Evolutionary conservation across 2,113 vertebrate genomes (phyloP).

Genomic region (Bubalus kerabau): DNA sequence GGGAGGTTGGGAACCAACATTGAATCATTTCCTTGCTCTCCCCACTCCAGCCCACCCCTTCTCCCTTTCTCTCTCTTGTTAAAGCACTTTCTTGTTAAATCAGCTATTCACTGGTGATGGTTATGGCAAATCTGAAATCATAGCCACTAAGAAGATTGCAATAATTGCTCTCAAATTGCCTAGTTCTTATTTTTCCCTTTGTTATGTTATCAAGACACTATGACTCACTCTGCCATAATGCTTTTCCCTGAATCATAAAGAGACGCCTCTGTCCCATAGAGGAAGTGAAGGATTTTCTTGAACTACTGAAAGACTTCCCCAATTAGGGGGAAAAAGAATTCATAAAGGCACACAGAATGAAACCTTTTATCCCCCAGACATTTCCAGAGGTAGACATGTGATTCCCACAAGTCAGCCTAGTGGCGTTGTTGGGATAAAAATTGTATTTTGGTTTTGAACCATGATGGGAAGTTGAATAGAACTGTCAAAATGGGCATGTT

Average conservation of each 20-base stretch:
- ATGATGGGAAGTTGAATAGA: neutral
- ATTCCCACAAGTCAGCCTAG: neutral
- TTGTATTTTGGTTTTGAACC: neutral
- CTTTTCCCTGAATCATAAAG: neutral
- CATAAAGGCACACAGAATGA: neutral
- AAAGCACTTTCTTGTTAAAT: neutral
- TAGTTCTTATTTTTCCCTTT: neutral
- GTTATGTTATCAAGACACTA: neutral
- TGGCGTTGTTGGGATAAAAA: neutral
- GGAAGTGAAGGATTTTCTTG: neutral
- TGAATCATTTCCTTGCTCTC: neutral
- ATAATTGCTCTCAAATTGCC: neutral
- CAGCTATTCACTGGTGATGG: neutral
- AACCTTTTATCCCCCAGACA: neutral
- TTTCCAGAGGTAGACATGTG: neutral
- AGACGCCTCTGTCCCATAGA: neutral
- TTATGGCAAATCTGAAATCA: neutral
- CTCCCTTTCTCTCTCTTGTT: neutral
- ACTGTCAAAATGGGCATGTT: neutral
- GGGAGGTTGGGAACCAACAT: too few species aligned
- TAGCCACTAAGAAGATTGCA: neutral
- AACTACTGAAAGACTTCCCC: neutral
- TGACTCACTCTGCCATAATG: neutral
- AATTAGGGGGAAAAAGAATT: neutral
- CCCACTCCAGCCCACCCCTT: too few species aligned